Base-by-base conservation (phyloP, 92 coral and sea anemone species). In the Porites evermanni region DNA sequence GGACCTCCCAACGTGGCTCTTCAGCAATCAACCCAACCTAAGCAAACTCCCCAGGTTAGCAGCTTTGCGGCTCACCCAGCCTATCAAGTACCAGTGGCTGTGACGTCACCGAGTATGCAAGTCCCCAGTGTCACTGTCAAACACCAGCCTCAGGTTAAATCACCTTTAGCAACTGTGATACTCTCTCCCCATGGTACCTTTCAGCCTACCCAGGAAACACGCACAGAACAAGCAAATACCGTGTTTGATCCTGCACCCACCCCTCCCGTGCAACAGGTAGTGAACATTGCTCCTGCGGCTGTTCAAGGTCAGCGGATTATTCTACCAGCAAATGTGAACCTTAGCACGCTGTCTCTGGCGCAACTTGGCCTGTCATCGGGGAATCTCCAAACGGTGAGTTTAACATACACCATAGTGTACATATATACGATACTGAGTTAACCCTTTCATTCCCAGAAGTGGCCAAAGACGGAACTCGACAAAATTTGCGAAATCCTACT, bases 261-360 rank as follows among this genome's bases (percentile, higher is more conserved):
- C 47, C 47, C 47, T 17, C 13, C 70, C 12, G 18, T 88, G 51
- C 67, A 73, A 12, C 90, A 86, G 83, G 77, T 90, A 19, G 84
- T 90, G 82, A 88, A 90, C 75, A 81, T 90, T 50, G 76, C 77
- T 32, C 93, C 82, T 58, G 79, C 82, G 7, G 18, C 86, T 47
- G 87, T 83, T 12, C 92, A 82, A 65, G 90, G 90, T 32, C 93
- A 89, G 61, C 80, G 87, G 10, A 56, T 90, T 53, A 68, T 90
- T 47, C 70, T 90, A 12, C 93, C 93, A 7, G 90, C 93, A 7
- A 88, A 82, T 73, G 77, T 90, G 65, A 90, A 86, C 79, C 88
- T 90, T 4, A 80, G 87, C 63, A 74, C 87, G 12, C 59, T 81
- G 52, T 81, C 86, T 61, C 80, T 83, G 64, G 87, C 87, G 6